Evolutionary conservation across 2,888 invertebrate genomes (phyloP).

Genomic region (Agonopterix subpropinquella): DNA sequence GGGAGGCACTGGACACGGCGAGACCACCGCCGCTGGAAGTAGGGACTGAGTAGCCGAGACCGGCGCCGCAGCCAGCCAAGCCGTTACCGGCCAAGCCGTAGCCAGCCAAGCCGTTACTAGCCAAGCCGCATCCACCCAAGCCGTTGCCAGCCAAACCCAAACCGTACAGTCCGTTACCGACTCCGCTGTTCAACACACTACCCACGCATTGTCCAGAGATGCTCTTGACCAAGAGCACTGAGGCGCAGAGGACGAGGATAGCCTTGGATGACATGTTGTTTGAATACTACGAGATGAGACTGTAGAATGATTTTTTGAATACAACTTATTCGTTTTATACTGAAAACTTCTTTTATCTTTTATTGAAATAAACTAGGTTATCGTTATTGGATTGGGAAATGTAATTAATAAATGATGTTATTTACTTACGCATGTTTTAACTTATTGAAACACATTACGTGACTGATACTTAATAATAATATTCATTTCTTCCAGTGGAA

Average conservation of each 20-base stretch:
- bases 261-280: constrained; percentile 9
- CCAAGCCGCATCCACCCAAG: background rate
- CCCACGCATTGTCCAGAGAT: constrained; percentile 18
- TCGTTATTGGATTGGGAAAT: background rate
- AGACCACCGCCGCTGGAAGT: constrained; percentile 17
- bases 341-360: background rate
- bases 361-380: background rate
- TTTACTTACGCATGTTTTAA: no score
- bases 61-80: background rate
- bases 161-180: background rate
- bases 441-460: background rate
- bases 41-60: constrained; percentile 4
- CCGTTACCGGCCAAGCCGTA: constrained; percentile 3
- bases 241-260: constrained; percentile 11
- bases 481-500: background rate
- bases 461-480: background rate
- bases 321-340: background rate
- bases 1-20: constrained; percentile 19
- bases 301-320: background rate
- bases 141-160: background rate
- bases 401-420: no score
- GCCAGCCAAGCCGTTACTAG: constrained; percentile 2
- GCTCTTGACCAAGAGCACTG: constrained; percentile 12
- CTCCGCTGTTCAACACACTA: constrained; percentile 2
- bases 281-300: background rate